These are phyloP conservation scores for Saimiri boliviensis DNA, from an alignment of 2,113 vertebrate genomes.

Conservation along the genomic window DNA sequence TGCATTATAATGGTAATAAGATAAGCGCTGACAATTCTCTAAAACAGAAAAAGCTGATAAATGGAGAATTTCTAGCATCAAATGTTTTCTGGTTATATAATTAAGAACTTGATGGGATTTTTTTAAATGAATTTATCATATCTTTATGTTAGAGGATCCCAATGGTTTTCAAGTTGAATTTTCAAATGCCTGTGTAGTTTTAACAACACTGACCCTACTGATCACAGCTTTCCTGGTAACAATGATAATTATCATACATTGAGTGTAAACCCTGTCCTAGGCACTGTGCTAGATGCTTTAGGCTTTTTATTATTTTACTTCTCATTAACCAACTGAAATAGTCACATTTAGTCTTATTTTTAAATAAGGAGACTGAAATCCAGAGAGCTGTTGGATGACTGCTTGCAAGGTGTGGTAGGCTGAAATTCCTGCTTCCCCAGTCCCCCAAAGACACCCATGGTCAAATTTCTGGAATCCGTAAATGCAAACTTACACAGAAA, in stretches of 20 bases:
- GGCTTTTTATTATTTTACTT: background rate
- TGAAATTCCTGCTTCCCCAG: background rate
- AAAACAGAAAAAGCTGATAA: constrained; percentile 45
- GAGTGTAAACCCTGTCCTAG: background rate
- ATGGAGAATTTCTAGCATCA: constrained; percentile 17
- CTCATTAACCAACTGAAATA: background rate
- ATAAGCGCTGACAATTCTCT: constrained; percentile 32
- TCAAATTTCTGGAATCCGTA: background rate
- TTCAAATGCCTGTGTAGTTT: background rate
- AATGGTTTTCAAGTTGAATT: background rate
- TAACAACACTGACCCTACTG: background rate
- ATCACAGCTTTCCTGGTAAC: background rate
- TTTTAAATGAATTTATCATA: background rate
- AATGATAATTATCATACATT: background rate
- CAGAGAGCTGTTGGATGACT: background rate
- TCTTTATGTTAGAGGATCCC: background rate
- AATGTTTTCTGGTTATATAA: background rate
- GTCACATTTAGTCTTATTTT: background rate
- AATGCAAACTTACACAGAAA: background rate
- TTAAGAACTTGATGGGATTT: background rate
- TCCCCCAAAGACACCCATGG: background rate
- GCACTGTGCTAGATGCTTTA: background rate
- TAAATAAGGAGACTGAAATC: background rate
- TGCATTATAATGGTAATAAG: constrained; percentile 38
- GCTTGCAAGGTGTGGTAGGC: background rate